Percentiles rank a stretch among this genome's conserved stretches.
phyloP scores from a whole-genome alignment of 2,113 vertebrate genomes.

The Nothocercus nigrocapillus region DNA sequence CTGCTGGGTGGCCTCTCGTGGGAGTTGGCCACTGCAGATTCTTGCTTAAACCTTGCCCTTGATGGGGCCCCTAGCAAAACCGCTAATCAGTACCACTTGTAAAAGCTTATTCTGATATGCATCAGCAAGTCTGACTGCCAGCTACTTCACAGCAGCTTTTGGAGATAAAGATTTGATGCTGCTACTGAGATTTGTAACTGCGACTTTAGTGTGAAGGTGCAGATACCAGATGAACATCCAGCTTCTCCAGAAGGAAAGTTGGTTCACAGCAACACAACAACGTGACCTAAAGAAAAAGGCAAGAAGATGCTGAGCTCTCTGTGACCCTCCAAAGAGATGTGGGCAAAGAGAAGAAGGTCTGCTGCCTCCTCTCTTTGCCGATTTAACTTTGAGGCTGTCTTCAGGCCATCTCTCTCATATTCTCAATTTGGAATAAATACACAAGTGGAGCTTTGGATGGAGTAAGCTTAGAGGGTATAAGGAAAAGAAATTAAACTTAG shows the following conservation, averaged over 20 bases:
- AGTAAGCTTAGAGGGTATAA: not conserved
- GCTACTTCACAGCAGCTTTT: not conserved
- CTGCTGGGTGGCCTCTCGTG: not conserved
- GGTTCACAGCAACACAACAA: not conserved
- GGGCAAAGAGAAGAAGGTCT: not conserved
- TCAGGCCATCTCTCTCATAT: not conserved
- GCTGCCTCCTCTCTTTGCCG: not conserved
- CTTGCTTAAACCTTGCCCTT: not conserved
- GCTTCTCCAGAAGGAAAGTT: not conserved
- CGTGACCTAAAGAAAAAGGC: not conserved
- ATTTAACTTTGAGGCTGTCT: not conserved
- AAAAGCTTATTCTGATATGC: not conserved
- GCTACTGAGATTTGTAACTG: not conserved
- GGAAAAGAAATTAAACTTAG: not conserved
- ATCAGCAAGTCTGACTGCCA: not conserved
- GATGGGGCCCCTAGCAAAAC: not conserved
- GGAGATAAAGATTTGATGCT: not conserved
- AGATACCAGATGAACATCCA: not conserved
- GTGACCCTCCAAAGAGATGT: not conserved
- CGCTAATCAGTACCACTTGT: not conserved
- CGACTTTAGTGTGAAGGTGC: accelerated
- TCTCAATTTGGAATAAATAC: not conserved
- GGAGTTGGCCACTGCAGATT: not conserved
- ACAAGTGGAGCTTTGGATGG: not conserved
- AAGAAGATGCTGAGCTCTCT: not conserved